These are phyloP conservation scores for Sinella curviseta DNA, from an alignment of 1,140 invertebrate genomes.

Conservation along the genomic window DNA sequence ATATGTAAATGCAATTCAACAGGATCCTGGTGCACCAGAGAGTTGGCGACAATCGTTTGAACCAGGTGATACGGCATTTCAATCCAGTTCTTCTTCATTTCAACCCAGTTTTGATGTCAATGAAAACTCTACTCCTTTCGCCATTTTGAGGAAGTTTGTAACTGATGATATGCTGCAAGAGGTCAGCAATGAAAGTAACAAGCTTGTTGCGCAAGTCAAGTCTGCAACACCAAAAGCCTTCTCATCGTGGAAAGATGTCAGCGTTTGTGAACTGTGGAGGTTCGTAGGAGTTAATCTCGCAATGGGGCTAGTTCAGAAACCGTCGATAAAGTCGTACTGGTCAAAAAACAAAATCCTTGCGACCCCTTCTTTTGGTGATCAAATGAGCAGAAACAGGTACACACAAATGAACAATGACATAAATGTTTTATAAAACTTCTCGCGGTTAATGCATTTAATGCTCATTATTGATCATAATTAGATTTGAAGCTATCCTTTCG, in stretches of 20 bases:
- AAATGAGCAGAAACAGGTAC: slow-evolving; percentile 19
- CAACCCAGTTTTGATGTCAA: not conserved
- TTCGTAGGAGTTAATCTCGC: slow-evolving; percentile 22
- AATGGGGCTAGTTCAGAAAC: slow-evolving; percentile 27
- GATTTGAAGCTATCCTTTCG: slow-evolving; percentile 39
- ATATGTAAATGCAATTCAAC: too few relatives aligned
- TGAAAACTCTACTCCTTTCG: not conserved
- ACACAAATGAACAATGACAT: slow-evolving; percentile 7
- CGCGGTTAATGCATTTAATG: not conserved
- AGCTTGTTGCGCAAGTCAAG: not conserved
- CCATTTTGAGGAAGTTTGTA: slow-evolving; percentile 1
- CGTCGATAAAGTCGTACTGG: slow-evolving; percentile 29
- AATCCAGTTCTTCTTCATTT: not conserved
- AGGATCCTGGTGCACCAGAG: not conserved
- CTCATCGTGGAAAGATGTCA: slow-evolving; percentile 11
- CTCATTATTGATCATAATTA: not conserved
- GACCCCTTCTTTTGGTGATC: slow-evolving; percentile 25
- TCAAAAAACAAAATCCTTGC: not conserved
- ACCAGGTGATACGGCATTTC: not conserved
- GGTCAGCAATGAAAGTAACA: slow-evolving; percentile 9
- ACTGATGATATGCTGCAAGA: slow-evolving; percentile 16
- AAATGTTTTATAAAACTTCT: not conserved
- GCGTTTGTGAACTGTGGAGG: slow-evolving; percentile 19
- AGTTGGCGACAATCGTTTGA: not conserved
- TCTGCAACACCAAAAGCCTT: not conserved